phyloP scores from a whole-genome alignment of 2,797 vertebrate species.

The Brachyrhaphis roseni region DNA sequence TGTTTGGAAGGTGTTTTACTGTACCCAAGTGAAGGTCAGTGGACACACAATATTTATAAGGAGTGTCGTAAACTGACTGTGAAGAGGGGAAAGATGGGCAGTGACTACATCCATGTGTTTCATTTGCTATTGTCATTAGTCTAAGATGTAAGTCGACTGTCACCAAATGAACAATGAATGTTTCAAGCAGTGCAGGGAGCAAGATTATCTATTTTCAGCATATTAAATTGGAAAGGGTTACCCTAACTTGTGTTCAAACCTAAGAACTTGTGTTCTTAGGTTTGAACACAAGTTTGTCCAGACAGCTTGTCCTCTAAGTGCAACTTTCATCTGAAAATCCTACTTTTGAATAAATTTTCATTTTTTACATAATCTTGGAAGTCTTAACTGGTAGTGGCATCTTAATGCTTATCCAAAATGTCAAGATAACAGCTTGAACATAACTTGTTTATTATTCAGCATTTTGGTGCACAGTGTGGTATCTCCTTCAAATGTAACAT shows the following conservation, averaged over 20 bases:
- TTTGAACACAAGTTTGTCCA: background rate
- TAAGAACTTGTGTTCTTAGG: background rate
- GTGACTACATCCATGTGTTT: background rate
- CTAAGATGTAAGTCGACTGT: background rate
- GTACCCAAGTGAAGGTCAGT: background rate
- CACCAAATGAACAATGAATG: background rate
- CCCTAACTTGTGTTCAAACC: too few relatives aligned
- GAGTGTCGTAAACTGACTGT: background rate
- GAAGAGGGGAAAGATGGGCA: background rate
- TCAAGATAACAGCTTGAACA: background rate
- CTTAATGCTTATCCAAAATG: background rate
- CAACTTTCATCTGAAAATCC: background rate
- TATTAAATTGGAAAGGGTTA: background rate
- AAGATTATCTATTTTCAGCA: background rate
- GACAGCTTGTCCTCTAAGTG: background rate
- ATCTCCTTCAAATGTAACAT: background rate
- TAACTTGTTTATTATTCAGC: background rate
- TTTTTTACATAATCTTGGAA: background rate
- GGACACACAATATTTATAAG: background rate
- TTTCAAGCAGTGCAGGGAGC: background rate
- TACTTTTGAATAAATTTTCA: background rate
- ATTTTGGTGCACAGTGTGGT: background rate
- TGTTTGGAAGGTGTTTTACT: conserved; percentile 10
- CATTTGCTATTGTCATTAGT: background rate
- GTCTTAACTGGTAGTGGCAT: background rate